Evolutionary conservation across 2,797 vertebrate genomes (phyloP).

Genomic region (Tapera naevia): DNA sequence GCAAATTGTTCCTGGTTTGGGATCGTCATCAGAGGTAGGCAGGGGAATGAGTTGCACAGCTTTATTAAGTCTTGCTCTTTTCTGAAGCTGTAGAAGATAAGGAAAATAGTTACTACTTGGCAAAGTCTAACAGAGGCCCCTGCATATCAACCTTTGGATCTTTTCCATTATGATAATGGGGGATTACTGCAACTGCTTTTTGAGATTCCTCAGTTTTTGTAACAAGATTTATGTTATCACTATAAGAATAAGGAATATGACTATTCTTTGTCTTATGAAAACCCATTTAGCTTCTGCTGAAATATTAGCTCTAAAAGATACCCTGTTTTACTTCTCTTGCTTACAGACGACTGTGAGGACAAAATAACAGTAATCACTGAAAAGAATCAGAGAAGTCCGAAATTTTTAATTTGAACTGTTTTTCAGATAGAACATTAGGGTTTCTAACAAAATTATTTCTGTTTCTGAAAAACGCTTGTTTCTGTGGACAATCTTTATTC

Average conservation of each 20-base stretch:
- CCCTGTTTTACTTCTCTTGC: not conserved
- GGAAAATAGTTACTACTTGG: not conserved
- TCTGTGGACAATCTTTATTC: not conserved
- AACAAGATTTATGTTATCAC: not conserved
- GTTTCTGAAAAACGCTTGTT: not conserved
- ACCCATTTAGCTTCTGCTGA: not conserved
- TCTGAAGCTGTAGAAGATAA: slow-evolving; percentile 39
- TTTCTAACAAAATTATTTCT: not conserved
- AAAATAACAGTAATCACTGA: not conserved
- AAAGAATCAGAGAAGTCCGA: not conserved
- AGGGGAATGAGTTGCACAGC: slow-evolving; percentile 39
- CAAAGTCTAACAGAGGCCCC: not conserved
- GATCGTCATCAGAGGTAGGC: slow-evolving; percentile 18
- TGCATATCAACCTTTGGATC: not conserved
- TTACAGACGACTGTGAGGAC: not conserved
- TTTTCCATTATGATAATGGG: not conserved
- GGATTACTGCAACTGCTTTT: not conserved
- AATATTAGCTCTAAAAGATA: not conserved
- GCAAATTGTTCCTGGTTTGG: slow-evolving; percentile 46
- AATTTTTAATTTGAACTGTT: not conserved
- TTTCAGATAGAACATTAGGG: not conserved
- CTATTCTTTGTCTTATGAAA: not conserved
- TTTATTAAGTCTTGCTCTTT: slow-evolving; percentile 25
- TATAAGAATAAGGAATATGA: not conserved
- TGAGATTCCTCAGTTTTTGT: not conserved